Base-by-base conservation (phyloP, 2,888 invertebrate species). In the Aleiodes alternator region DNA sequence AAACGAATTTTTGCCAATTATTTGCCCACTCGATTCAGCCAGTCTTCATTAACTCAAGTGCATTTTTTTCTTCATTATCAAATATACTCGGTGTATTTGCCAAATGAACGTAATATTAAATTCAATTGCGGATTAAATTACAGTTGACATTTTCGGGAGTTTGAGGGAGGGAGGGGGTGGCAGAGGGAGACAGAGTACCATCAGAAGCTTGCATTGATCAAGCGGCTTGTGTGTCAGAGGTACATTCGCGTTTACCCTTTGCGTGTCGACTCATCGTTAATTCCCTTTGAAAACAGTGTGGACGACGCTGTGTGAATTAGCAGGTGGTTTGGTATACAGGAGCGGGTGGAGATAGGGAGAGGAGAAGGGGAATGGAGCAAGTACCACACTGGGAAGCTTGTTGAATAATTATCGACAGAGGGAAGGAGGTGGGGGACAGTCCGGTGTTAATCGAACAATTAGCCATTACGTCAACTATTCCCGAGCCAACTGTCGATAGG, bases 371-470 rank as follows among this genome's bases (percentile, higher is more conserved):
- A 56, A 69, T 74, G 51, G 61, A 29, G 56, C 55, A 16, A 55
- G 66, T 76, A 72, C 77, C 77, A 76, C 80, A 75, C 76, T 80
- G 78, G 69, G 76, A 79, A 75, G 79, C 81, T 84, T 82, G 82
- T 83, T 81, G 82, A 84, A 85, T 84, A 85, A 85, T 86, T 84
- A 85, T 80, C 81, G 80, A 80, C 80, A 76, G 79, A 80, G 79
- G 78, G 80, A 78, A 78, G 76, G 75, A 55, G 81, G 23, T 23
- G 61, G 23, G 23, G 66, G 59, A 55, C 3, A 66, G 72, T 55
- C 61, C 69, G 61, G 72, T 80, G 83, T 84, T 84, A 83, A 85
- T 84, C 83, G 84, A 80, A 81, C 83, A 86, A 86, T 87, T 86
- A 87, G 81, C 79, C 78, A 77, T 82, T 78, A 82, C 79, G 80